Conservation (phyloP, 2,888 invertebrate species). For the Portevinia maculata region DNA sequence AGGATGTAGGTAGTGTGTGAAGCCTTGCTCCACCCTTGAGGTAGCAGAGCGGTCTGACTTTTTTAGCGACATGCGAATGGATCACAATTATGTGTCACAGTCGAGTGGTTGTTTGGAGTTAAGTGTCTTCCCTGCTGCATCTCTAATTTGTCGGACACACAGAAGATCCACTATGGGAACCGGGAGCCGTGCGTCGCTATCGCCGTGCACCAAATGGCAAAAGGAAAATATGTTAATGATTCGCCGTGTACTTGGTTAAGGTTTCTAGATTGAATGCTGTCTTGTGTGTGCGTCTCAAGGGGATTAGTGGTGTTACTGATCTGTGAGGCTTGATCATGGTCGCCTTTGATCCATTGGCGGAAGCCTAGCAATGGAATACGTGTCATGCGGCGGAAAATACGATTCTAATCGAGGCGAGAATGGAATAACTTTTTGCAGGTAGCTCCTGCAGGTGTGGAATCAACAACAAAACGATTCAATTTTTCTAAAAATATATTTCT, state of each 20-base stretch:
- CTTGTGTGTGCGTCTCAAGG: slow-evolving; percentile 43
- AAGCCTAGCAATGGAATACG: slow-evolving; percentile 4
- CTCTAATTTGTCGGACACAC: slow-evolving; percentile 59
- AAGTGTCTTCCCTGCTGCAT: slow-evolving; percentile 59
- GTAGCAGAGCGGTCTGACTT: slow-evolving; percentile 5
- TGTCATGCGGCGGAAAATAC: slow-evolving; percentile 62
- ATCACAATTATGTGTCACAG: slow-evolving; percentile 70
- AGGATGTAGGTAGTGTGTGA: neutral
- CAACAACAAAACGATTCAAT: slow-evolving; percentile 10
- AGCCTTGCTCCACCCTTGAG: slow-evolving; percentile 55
- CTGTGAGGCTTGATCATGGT: slow-evolving; percentile 34
- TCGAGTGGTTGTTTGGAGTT: slow-evolving; percentile 61
- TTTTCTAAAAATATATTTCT: slow-evolving; percentile 5
- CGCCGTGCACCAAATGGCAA: neutral
- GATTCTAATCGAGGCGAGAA: slow-evolving; percentile 29
- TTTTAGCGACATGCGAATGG: slow-evolving; percentile 44
- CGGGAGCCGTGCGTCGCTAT: neutral
- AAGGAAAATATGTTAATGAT: slow-evolving; percentile 70
- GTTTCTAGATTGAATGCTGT: slow-evolving; percentile 68
- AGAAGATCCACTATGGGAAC: slow-evolving; percentile 49
- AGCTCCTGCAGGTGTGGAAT: slow-evolving; percentile 32
- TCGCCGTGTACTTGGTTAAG: slow-evolving; percentile 36
- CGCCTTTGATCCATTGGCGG: slow-evolving; percentile 65
- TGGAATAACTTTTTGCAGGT: neutral
- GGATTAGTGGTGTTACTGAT: no score